Base-by-base conservation (phyloP, 1,140 invertebrate genomes). In the Dendrolimus punctatus region DNA sequence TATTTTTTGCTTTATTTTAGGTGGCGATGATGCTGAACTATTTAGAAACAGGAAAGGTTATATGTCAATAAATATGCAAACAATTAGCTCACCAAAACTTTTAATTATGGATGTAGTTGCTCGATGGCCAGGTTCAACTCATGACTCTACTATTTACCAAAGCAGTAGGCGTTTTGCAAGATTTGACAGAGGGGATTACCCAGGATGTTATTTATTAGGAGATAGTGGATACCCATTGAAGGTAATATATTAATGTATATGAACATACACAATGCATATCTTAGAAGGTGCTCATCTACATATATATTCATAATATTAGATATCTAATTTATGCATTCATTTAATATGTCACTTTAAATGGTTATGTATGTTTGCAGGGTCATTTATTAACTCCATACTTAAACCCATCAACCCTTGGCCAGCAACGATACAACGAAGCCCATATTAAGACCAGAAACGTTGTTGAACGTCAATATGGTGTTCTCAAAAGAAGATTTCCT, bases 21-120 rank as follows among this genome's bases (percentile, higher is more conserved):
- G 74, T 51, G 77, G 71, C 40, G 61, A 77, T 36, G 53, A 76
- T 63, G 71, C 71, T 37, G 85, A 88, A 71, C 46, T 63, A 36
- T 88, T 71, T 53, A 44, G 84, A 42, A 87, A 87, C 57, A 62
- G 81, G 53, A 87, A 87, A 57, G 68, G 64, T 23, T 85, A 68
- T 61, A 85, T 85, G 61, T 81, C 82, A 39, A 51, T 59, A 8
- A 59, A 59, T 51, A 38, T 59, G 36, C 57, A 58, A 47, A 58
- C 56, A 10, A 45, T 58, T 40, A 49, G 50, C 40, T 36, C 4
- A 9, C 40, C 56, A 48, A 44, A 53, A 23, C 46, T 58, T 23
- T 39, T 49, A 36, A 53, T 58, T 9, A 53, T 38, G 39, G 46
- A 58, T 40, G 51, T 53, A 6, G 55, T 57, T 3, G 49, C 49